Evolutionary conservation across 2,888 invertebrate genomes (phyloP).

Genomic region (Cantharis rufa): DNA sequence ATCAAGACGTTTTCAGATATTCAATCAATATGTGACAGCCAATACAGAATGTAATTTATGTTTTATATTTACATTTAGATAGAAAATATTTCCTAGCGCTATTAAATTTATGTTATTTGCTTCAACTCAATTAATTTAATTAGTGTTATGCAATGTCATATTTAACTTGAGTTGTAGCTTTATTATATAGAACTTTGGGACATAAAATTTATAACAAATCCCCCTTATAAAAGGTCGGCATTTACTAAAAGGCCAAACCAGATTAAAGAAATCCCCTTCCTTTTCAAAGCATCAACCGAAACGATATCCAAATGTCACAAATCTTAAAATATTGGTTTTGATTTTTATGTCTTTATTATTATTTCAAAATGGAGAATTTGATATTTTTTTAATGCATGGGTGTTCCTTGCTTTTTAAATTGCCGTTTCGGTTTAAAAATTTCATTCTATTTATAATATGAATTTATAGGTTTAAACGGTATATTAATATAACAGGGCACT

Average conservation of each 20-base stretch:
- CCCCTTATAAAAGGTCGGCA: constrained; percentile 13
- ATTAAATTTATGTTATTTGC: neutral
- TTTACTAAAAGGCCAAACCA: constrained; percentile 16
- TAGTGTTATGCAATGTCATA: constrained; percentile 18
- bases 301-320: constrained; percentile 42
- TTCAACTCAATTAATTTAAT: constrained; percentile 6
- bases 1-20: neutral
- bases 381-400: constrained; percentile 9
- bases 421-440: neutral
- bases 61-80: neutral
- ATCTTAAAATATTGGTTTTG: constrained; percentile 38
- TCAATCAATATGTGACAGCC: neutral
- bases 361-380: constrained; percentile 23
- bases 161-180: constrained; percentile 15
- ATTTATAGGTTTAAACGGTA: neutral
- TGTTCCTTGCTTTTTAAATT: constrained; percentile 4
- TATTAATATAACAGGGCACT: neutral
- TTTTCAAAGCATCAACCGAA: constrained; percentile 29
- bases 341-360: constrained; percentile 42
- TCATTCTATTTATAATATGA: neutral
- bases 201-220: constrained; percentile 20
- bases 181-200: constrained; percentile 11
- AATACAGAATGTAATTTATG: neutral
- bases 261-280: constrained; percentile 26
- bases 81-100: neutral